phyloP scores from a whole-genome alignment of 2,888 invertebrate species.

The Caenorhabditis sp. region DNA sequence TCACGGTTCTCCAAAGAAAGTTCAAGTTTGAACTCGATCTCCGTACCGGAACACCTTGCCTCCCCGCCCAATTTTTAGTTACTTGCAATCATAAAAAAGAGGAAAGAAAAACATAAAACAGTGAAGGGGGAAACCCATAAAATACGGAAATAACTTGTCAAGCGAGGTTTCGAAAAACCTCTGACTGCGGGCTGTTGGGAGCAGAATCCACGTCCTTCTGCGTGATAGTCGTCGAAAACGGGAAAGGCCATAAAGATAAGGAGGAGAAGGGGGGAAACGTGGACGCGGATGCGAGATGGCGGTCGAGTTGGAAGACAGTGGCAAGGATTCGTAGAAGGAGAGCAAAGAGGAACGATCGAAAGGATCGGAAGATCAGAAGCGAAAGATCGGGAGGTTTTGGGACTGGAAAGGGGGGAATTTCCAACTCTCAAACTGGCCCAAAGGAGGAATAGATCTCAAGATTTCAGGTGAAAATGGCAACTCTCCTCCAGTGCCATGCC shows the following conservation, averaged over 20 bases:
- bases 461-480: too few species aligned
- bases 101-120: neutral
- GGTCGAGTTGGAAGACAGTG: neutral
- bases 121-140: neutral
- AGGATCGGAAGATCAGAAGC: neutral
- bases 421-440: neutral
- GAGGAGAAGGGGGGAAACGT: constrained; percentile 24
- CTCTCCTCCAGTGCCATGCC: neutral
- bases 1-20: too few species aligned
- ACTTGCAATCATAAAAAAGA: neutral
- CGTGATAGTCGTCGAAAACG: constrained; percentile 48
- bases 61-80: too few species aligned
- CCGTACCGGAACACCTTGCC: too few species aligned
- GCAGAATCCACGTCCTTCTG: constrained; percentile 57
- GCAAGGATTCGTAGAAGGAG: too few species aligned
- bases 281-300: constrained; percentile 53
- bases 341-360: neutral
- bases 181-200: constrained; percentile 15
- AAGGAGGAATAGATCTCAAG: too few species aligned
- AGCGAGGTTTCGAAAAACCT: constrained; percentile 53
- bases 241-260: constrained; percentile 60
- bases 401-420: too few species aligned
- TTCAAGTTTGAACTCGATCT: too few species aligned
- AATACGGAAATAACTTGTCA: constrained; percentile 35
- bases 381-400: too few species aligned